A percentile compares a stretch with the other conserved stretches of the same genome.
These are phyloP conservation scores for Mormyrops boulengeri DNA, from an alignment of 2,797 vertebrate genomes.

Conservation along the genomic window DNA sequence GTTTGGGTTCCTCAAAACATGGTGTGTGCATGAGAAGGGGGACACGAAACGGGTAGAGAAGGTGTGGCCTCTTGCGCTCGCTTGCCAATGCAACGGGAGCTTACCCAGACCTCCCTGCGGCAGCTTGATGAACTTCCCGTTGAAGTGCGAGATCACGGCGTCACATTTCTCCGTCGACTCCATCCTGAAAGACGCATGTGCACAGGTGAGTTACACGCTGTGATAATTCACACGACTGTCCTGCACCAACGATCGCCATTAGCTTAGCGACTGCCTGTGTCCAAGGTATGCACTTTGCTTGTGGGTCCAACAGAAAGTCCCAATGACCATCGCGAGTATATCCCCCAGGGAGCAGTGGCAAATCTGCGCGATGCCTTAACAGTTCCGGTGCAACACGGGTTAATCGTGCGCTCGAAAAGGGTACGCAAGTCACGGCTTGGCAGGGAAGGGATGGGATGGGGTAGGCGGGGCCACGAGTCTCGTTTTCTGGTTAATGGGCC, in stretches of 20 bases:
- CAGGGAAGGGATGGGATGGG: neutral
- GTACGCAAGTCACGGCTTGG: neutral
- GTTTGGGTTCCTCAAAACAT: neutral
- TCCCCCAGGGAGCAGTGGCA: neutral
- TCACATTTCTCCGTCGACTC: conserved; percentile 99
- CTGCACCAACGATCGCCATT: too few species aligned
- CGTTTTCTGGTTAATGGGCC: neutral
- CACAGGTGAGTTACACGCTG: neutral
- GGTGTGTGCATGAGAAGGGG: neutral
- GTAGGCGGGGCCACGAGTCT: neutral
- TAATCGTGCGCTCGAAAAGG: neutral
- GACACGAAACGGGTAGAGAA: neutral
- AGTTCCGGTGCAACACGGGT: neutral
- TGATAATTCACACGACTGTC: neutral
- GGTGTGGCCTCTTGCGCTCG: neutral
- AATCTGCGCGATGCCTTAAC: neutral
- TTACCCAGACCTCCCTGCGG: conserved; percentile 88
- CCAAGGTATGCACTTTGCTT: neutral
- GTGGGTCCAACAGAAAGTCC: neutral
- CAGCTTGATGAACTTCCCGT: conserved; percentile 97
- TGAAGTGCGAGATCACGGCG: conserved; percentile 96
- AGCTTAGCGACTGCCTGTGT: neutral
- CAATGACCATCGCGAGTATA: neutral
- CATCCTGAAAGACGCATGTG: conserved; percentile 68
- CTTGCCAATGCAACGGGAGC: conserved; percentile 20